A percentile compares a stretch with the other conserved stretches of the same genome.
Evolutionary conservation across 2,797 vertebrate species (phyloP).

Genomic region (Psittacula echo): DNA sequence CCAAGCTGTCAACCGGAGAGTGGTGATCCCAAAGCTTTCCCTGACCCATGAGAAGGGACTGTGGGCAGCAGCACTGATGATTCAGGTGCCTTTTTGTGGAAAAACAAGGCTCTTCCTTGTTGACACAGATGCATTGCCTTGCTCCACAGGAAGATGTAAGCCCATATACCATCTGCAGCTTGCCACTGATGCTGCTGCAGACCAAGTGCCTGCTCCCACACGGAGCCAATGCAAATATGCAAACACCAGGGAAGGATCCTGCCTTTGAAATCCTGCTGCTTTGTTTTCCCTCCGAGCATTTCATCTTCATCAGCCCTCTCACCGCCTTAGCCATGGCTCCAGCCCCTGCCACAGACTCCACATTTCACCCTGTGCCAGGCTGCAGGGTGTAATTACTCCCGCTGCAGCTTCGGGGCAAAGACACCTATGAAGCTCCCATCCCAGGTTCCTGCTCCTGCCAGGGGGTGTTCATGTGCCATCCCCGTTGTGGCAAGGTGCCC

Average conservation of each 20-base stretch:
- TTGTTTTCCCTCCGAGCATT: background rate
- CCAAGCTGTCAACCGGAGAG: background rate
- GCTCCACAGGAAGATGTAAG: background rate
- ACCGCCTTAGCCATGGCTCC: background rate
- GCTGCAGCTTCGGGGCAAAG: rapidly evolving
- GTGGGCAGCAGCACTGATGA: background rate
- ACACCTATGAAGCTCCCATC: background rate
- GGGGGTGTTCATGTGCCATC: background rate
- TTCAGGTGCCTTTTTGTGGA: background rate
- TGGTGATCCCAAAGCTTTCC: rapidly evolving
- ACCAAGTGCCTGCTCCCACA: background rate
- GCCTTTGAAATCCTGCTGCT: constrained; percentile 25
- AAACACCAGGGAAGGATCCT: background rate
- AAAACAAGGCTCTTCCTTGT: background rate
- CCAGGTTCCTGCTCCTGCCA: background rate
- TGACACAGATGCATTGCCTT: background rate
- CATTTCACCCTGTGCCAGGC: background rate
- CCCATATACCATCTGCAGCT: rapidly evolving
- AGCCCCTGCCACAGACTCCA: rapidly evolving
- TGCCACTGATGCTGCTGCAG: background rate
- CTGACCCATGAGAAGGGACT: background rate
- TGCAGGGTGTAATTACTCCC: background rate
- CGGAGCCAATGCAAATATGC: background rate
- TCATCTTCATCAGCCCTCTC: background rate
- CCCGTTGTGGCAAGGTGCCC: background rate